Base-by-base conservation (phyloP, 2,888 invertebrate species). In the Leucoma salicis region DNA sequence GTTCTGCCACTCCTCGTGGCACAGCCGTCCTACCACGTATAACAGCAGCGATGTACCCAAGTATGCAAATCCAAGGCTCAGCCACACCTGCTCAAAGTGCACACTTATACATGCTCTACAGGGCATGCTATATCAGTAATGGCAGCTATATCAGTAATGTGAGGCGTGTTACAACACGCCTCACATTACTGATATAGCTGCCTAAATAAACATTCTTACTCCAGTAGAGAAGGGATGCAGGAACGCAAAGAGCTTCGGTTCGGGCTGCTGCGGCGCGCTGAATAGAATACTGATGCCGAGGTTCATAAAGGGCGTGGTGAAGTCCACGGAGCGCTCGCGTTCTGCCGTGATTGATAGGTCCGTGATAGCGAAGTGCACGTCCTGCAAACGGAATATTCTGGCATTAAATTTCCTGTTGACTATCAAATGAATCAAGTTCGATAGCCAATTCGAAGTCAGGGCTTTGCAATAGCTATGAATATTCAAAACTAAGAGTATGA, bases 251-350 rank as follows among this genome's bases (percentile, higher is more conserved):
- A 97, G 84, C 65, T 95, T 94, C 0, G 98, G 97, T 7, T 95
- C 93, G 39, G 95, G 94, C 57, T 94, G 94, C 67, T 91, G 92
- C 2, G 98, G 97, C 69, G 95, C 96, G 67, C 92, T 94, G 87
- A 95, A 97, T 38, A 98, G 82, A 66, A 99, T 98, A 58, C 95
- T 94, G 70, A 97, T 97, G 52, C 96, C 96, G 49, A 98, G 91
- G 82, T 96, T 97, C 96, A 99, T 97, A 81, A 98, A 99, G 0
- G 98, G 98, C 83, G 96, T 96, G 0, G 98, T 98, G 79, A 99
- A 99, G 86, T 98, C 98, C 2, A 97, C 97, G 18, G 93, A 95
- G 53, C 91, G 91, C 82, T 97, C 96, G 47, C 99, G 92, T 66
- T 95, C 95, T 42, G 97, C 95, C 14, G 98, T 98, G 63, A 96